A percentile compares a stretch with the other conserved stretches of the same genome.
Evolutionary conservation across 2,797 vertebrate species (phyloP).

Genomic region (Siniperca undulata): DNA sequence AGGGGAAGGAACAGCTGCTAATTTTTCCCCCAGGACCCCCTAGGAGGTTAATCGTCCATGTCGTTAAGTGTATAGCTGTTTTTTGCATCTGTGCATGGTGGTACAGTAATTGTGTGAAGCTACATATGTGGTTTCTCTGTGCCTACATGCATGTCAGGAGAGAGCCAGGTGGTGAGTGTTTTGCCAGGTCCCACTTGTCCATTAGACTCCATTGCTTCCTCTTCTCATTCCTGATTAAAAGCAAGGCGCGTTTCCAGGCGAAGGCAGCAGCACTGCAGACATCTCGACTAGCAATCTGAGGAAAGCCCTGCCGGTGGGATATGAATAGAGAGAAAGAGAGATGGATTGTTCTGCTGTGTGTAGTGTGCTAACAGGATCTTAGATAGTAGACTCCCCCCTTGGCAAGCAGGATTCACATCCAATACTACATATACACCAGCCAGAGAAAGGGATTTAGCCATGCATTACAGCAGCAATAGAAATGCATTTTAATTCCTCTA

Average conservation of each 20-base stretch:
- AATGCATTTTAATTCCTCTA: constrained; percentile 46
- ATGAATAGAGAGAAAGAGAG: constrained; percentile 47
- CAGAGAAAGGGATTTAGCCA: constrained; percentile 42
- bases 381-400: constrained; percentile 42
- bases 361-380: constrained; percentile 54
- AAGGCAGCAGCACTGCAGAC: constrained; percentile 55
- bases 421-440: constrained; percentile 19
- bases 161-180: not conserved
- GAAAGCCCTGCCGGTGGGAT: constrained; percentile 63
- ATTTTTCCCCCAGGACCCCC: not conserved
- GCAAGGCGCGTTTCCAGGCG: constrained; percentile 34
- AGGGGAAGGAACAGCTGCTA: not conserved
- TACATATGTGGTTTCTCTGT: not conserved
- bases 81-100: constrained; percentile 7
- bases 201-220: constrained; percentile 46
- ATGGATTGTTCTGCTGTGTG: constrained; percentile 65
- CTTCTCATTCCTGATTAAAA: constrained; percentile 52
- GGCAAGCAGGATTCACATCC: constrained; percentile 29
- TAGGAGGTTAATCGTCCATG: constrained; percentile 10
- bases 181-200: constrained; percentile 40
- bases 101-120: constrained; percentile 15
- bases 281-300: constrained; percentile 65
- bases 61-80: constrained; percentile 12
- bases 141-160: constrained; percentile 13
- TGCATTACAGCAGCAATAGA: constrained; percentile 33